These are phyloP conservation scores for Cantharis rustica DNA, from an alignment of 2,888 invertebrate genomes.

Conservation along the genomic window DNA sequence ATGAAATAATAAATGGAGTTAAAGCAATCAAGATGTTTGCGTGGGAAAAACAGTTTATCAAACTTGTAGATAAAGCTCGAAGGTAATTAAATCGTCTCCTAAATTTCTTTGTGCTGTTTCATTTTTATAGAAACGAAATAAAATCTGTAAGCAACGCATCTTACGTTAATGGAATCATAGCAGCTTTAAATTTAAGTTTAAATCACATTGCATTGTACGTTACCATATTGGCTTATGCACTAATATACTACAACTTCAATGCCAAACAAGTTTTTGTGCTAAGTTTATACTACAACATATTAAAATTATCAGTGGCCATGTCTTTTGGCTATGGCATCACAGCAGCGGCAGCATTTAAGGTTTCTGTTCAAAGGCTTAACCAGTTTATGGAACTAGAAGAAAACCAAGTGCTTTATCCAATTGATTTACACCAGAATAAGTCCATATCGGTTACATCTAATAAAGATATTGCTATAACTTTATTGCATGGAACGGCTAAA, in stretches of 20 bases:
- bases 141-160: constrained; percentile 52
- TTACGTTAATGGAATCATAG: constrained; percentile 61
- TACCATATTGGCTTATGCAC: constrained; percentile 66
- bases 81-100: constrained; percentile 62
- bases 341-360: constrained; percentile 64
- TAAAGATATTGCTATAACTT: constrained; percentile 42
- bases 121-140: constrained; percentile 54
- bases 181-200: constrained; percentile 67
- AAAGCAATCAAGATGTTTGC: constrained; percentile 72
- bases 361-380: constrained; percentile 64
- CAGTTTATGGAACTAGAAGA: constrained; percentile 66
- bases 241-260: constrained; percentile 64
- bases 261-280: constrained; percentile 75
- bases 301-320: constrained; percentile 73
- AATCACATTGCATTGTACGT: constrained; percentile 72
- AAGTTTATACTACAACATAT: constrained; percentile 73
- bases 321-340: constrained; percentile 73
- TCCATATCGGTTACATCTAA: background rate
- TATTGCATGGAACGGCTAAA: constrained; percentile 58
- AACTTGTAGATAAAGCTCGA: constrained; percentile 71
- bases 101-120: background rate
- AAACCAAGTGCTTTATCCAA: constrained; percentile 46
- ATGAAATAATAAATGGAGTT: constrained; percentile 84
- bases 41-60: constrained; percentile 65
- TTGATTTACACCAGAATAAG: background rate